Base-by-base conservation (phyloP, 2,888 invertebrate genomes). In the Frankliniella fusca region DNA sequence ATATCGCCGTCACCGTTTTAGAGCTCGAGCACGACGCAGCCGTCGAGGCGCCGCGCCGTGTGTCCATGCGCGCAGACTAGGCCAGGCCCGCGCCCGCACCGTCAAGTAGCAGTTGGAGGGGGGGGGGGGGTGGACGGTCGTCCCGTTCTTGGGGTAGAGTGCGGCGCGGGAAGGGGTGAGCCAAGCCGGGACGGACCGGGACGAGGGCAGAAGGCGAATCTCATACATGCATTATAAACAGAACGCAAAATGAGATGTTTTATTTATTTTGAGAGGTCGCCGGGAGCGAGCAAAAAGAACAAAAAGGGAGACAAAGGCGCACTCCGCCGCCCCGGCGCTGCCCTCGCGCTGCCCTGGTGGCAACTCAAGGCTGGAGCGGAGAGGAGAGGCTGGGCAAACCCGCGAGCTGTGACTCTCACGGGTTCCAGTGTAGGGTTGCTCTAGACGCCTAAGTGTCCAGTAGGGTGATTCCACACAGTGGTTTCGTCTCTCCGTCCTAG, bases 171-270 rank as follows among this genome's bases (percentile, higher is more conserved):
- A 54, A 54, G 54, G 54, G 54, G 54, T 54, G 54, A 54, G 54
- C 54, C 15, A 18, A 9, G 54, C 54, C 5, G 54, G 54, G 54
- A 3, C 54, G 15, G 15, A 18, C 61, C 11, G 61, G n/a, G 61
- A 11, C 11, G 15, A 0, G 18, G 61, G 38, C 38, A 61, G 61
- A 61, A 18, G 70, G 70, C 70, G 70, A 76, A 23, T 76, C 70
- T 76, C 70, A 76, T 76, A 76, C 70, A 76, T 76, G 70, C 70
- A 76, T 76, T 76, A 76, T 76, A 23, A 76, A 76, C 70, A 76
- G 23, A 76, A 76, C 70, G 27, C 70, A 27, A 76, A 76, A 76
- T 76, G 70, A 76, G 23, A 11, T 76, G 70, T 27, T 76, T 76
- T 76, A 76, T 76, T 76, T 76, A 76, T 23, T 76, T 76, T 23